These are phyloP conservation scores for Hirtodrosophila confusa DNA, from an alignment of 2,888 invertebrate genomes.

Conservation along the genomic window DNA sequence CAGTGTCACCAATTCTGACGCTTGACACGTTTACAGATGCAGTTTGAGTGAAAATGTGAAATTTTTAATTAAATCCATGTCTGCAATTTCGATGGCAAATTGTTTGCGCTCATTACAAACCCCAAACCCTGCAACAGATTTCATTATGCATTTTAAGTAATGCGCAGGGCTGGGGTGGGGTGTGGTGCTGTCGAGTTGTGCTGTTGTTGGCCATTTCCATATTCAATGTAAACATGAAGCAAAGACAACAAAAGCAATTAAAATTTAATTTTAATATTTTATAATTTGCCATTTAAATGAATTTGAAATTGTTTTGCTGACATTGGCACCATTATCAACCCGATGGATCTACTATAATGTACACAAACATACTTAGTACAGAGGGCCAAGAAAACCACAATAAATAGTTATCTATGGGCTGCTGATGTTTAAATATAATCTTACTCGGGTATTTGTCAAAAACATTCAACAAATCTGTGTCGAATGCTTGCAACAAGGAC, in stretches of 20 bases:
- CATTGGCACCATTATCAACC: constrained; percentile 31
- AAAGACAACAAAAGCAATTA: constrained; percentile 17
- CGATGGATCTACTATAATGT: too few species aligned
- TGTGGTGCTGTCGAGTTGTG: constrained; percentile 1
- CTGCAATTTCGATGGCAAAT: constrained; percentile 45
- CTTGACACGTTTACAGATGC: constrained; percentile 33
- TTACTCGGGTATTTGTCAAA: too few species aligned
- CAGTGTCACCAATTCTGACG: constrained; percentile 9
- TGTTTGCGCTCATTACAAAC: constrained; percentile 50
- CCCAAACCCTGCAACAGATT: constrained; percentile 35
- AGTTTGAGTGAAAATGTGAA: constrained; percentile 24
- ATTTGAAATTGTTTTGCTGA: constrained; percentile 47
- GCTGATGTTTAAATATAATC: too few species aligned
- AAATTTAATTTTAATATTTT: constrained; percentile 54
- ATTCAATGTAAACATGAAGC: constrained; percentile 41
- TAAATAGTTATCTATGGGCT: too few species aligned
- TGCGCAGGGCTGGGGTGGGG: not conserved
- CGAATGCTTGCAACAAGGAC: too few species aligned
- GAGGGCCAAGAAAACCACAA: too few species aligned
- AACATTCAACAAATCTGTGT: too few species aligned
- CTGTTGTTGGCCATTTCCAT: constrained; percentile 34
- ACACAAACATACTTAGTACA: too few species aligned
- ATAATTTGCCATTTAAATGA: constrained; percentile 57
- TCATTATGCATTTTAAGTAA: constrained; percentile 53
- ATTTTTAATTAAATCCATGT: constrained; percentile 58